Evolutionary conservation across 1,140 invertebrate species (phyloP), one percentile per base, ranked within the genome.

Genomic region (Zaprionus capensis): DNA sequence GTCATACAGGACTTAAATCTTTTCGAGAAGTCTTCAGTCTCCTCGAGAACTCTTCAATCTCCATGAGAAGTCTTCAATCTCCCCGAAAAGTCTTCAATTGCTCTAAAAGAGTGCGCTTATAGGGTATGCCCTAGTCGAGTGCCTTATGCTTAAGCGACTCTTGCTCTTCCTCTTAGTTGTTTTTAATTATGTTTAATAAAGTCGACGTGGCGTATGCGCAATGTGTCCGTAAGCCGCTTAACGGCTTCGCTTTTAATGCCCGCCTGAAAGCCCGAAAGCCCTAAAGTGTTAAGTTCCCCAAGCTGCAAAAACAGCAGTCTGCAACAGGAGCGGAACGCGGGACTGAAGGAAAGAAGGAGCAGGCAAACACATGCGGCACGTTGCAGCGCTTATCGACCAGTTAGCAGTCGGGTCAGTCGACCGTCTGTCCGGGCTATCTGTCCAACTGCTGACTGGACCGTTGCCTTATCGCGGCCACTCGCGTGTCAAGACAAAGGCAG

Each of bases 111-210:
- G 28, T 1, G 9, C 2, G 31, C 9, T 9, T 11, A 11, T 34
- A 34, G 46, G 46, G 46, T 51, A 51, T 51, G 4, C 7, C 20
- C 3, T 22, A 51, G 46, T 51, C 46, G 46, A 14, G 3, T 24
- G 41, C 41, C 4, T 62, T 12, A 17, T 24, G 15, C 15, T 34
- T 15, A 17, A 38, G 36, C 36, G 14, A 34, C 31, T 34, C 14
- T n/a, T 53, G 28, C 14, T 12, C 15, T 51, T 65, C 5, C 36
- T 66, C 31, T 44, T 44, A 2, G 5, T 14, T 26, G 15, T 38
- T 65, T 17, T 72, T 88, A 88, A 88, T 86, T 86, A 86, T 86
- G 63, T 80, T 82, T 82, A 87, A 87, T 86, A 86, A 87, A 86
- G 56, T 82, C 62, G 51, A 68, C 56, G 59, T 64, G 67, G 65